Conservation (phyloP, 2,113 vertebrate genomes). For the Indri indri region DNA sequence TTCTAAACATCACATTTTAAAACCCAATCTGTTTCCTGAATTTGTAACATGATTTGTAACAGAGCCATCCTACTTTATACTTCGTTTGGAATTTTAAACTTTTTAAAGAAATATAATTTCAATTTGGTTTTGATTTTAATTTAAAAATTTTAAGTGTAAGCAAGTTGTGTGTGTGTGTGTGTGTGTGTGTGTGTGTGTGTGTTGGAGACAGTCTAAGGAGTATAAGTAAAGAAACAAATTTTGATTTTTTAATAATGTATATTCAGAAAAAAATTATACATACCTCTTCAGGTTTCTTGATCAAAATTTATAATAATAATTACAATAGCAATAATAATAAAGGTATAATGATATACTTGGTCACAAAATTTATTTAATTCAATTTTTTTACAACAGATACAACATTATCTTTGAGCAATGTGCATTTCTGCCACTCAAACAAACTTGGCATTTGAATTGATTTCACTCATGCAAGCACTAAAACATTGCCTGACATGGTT, state of each 20-base stretch:
- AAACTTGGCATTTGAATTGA: conserved; percentile 27
- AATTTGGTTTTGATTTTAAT: not conserved
- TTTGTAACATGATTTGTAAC: conserved; percentile 8
- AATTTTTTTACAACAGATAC: not conserved
- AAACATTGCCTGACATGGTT: not conserved
- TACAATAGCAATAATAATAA: not conserved
- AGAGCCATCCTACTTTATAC: not conserved
- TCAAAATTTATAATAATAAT: not conserved
- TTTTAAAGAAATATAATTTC: not conserved
- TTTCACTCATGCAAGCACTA: conserved; percentile 6
- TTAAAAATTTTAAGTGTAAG: not conserved
- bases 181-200: not conserved
- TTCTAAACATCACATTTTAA: conserved; percentile 41
- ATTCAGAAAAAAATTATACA: not conserved
- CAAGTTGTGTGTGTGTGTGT: not conserved
- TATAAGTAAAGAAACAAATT: not conserved
- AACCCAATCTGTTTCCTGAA: not conserved
- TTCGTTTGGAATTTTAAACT: not conserved
- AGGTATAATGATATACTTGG: not conserved
- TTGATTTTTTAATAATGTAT: conserved; percentile 21
- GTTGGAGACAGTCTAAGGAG: not conserved
- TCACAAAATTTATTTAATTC: conserved; percentile 2
- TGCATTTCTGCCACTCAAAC: not conserved
- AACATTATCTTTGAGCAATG: not conserved
- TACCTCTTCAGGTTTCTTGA: not conserved